Evolutionary conservation across 2,888 invertebrate genomes (phyloP).

Genomic region (Ectobius pallidus): DNA sequence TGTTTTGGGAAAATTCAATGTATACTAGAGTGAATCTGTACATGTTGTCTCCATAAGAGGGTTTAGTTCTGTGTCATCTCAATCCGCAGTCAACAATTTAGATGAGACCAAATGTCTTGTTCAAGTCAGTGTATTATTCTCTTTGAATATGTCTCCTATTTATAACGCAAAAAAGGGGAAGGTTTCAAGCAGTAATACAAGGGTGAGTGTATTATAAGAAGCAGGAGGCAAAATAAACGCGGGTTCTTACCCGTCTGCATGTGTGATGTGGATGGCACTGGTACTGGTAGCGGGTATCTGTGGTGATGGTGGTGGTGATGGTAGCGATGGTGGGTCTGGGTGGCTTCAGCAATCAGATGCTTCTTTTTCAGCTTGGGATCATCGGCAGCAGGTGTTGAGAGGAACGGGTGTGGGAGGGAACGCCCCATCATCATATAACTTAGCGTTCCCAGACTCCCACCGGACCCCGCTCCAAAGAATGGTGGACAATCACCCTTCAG

Average conservation of each 20-base stretch:
- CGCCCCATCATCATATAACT: constrained; percentile 38
- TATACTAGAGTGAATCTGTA: too few relatives aligned
- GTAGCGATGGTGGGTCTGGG: constrained; percentile 55
- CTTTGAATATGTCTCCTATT: too few relatives aligned
- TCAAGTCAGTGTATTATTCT: too few relatives aligned
- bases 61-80: too few relatives aligned
- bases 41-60: too few relatives aligned
- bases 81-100: too few relatives aligned
- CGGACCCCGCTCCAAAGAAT: constrained; percentile 36
- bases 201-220: constrained; percentile 37
- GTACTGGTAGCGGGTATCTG: constrained; percentile 50
- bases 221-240: constrained; percentile 40
- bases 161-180: constrained; percentile 54
- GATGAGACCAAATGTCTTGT: too few relatives aligned
- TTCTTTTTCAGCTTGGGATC: constrained; percentile 57
- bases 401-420: constrained; percentile 36
- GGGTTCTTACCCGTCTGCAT: constrained; percentile 65
- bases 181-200: constrained; percentile 55
- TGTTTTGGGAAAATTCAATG: too few relatives aligned
- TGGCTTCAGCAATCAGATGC: constrained; percentile 56
- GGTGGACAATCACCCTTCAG: constrained; percentile 56
- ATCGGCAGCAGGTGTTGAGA: constrained; percentile 43
- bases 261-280: constrained; percentile 56
- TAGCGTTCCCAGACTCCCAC: constrained; percentile 31
- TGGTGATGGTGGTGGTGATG: constrained; percentile 38